Conservation (phyloP, 2,888 invertebrate genomes). For the Eumerus sabulonum region DNA sequence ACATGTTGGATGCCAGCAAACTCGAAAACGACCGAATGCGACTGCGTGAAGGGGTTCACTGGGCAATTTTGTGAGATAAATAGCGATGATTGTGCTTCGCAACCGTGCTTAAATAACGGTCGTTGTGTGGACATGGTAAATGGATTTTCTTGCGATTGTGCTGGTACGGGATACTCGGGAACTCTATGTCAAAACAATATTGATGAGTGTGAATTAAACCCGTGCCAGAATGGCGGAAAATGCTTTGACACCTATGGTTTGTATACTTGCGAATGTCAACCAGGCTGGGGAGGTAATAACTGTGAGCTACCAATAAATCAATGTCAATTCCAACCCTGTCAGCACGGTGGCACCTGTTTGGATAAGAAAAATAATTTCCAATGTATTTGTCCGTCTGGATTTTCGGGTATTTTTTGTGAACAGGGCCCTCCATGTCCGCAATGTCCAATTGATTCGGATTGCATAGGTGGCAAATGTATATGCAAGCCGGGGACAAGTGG, state of each 20-base stretch:
- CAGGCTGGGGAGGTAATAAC: conserved; percentile 89
- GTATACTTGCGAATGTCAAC: conserved; percentile 87
- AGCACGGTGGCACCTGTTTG: conserved; percentile 87
- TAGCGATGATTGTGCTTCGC: conserved; percentile 86
- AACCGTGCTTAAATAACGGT: conserved; percentile 86
- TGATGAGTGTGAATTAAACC: conserved; percentile 87
- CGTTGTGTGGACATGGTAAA: conserved; percentile 86
- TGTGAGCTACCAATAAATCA: conserved; percentile 83
- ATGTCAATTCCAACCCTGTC: conserved; percentile 86
- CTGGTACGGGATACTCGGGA: conserved; percentile 87
- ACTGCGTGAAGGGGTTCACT: conserved; percentile 81
- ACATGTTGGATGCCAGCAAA: conserved; percentile 84
- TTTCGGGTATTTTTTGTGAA: conserved; percentile 77
- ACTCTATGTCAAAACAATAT: conserved; percentile 87
- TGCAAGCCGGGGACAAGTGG: conserved; percentile 79
- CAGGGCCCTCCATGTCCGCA: conserved; percentile 76
- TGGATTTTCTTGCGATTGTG: conserved; percentile 89
- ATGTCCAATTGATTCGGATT: conserved; percentile 85
- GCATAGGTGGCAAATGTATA: conserved; percentile 80
- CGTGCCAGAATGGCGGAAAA: conserved; percentile 86
- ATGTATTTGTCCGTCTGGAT: conserved; percentile 86
- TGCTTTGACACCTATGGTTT: conserved; percentile 92
- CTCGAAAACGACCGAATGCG: conserved; percentile 81
- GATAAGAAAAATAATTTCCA: conserved; percentile 82
- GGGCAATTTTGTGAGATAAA: conserved; percentile 82